Base-by-base conservation (phyloP, 1,140 invertebrate genomes). In the Chlorops oryzae region DNA sequence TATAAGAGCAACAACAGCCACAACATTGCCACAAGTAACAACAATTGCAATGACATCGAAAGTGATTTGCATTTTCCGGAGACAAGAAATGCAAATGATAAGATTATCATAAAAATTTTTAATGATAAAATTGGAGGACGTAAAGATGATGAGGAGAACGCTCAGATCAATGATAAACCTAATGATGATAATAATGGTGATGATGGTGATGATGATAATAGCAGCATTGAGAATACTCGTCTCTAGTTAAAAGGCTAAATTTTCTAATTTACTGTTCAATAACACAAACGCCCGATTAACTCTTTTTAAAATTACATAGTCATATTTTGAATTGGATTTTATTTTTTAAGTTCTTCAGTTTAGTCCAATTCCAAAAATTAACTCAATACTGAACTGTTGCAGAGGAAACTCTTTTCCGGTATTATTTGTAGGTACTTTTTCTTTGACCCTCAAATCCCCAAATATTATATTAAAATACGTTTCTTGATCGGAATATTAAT, bases 181-280 rank as follows among this genome's bases (percentile, higher is more conserved):
- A 35, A 45, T 21, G 48, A 51, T 34, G 23, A 32, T 50, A 44
- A 24, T 23, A 23, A 44, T 43, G 44, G 42, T 35, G 28, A 20
- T 43, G 39, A 52, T 7, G 37, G 39, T 15, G 47, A 62, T 18
- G 66, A 69, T 39, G 66, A 70, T 65, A 63, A 62, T 45, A 53
- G 62, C 28, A 69, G 66, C 60, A 65, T 66, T 52, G 63, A 70
- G 40, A 70, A 69, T 51, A 70, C 66, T 54, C 66, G 66, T 25
- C 66, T 70, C 47, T 69, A 69, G 50, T 59, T 54, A n/a, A n/a
- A n/a, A n/a, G n/a, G n/a, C n/a, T n/a, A n/a, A n/a, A n/a, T n/a
- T n/a, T n/a, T n/a, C n/a, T n/a, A 10, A 10, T 32, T 32, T 32
- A 10, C 28, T 32, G 28, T 15, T 10, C 28, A 9, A 32, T 15